phyloP scores from a whole-genome alignment of 2,797 vertebrate species.

The Miichthys miiuy region DNA sequence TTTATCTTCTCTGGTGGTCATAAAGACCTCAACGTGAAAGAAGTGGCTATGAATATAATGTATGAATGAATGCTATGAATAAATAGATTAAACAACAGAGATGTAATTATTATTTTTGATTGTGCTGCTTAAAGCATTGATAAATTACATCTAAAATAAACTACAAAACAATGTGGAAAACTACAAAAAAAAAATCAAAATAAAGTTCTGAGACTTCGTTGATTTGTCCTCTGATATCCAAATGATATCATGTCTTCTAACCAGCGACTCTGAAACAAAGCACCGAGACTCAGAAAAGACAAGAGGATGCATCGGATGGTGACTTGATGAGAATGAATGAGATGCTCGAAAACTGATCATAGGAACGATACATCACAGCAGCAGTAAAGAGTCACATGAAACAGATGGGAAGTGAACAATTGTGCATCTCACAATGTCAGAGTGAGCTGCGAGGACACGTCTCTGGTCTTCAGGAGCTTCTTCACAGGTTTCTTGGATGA shows the following conservation, averaged over 20 bases:
- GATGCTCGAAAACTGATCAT: conserved; percentile 9
- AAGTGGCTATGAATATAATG: too few species aligned
- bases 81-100: not conserved
- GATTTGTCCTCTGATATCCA: conserved; percentile 7
- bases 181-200: too few species aligned
- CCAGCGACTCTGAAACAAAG: not conserved
- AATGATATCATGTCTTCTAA: not conserved
- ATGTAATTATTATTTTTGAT: not conserved
- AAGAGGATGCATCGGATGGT: not conserved
- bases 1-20: not conserved
- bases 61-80: not conserved
- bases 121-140: not conserved
- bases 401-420: conserved; percentile 1
- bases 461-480: not conserved
- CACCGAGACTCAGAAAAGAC: not conserved
- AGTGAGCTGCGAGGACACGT: not conserved
- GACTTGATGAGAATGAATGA: conserved; percentile 37
- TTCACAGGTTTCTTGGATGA: not conserved
- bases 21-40: not conserved
- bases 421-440: not conserved
- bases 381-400: not conserved
- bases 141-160: not conserved
- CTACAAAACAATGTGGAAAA: not conserved
- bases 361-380: conserved; percentile 14
- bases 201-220: not conserved